Evolutionary conservation across 2,888 invertebrate species (phyloP), one percentile per base, ranked within the genome.

Genomic region (Aricia artaxerxes): DNA sequence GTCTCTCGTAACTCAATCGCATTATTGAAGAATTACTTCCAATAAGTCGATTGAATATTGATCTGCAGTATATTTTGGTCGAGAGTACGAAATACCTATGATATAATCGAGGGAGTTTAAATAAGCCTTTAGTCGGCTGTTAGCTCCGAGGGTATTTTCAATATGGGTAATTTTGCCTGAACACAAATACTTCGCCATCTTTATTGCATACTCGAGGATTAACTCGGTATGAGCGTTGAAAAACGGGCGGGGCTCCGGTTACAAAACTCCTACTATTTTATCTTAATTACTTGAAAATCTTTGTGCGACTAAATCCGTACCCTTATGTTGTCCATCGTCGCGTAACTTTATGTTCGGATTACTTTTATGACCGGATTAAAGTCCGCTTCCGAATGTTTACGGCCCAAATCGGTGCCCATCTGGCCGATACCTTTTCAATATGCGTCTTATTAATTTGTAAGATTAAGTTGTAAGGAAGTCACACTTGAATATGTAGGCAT

Each of bases 261-360:
- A 90, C 90, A 92, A 92, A 94, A 92, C 88, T 90, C 89, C 87
- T 88, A 89, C 90, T 88, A 89, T 94, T 94, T 94, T 93, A 93
- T 94, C 93, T 93, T 94, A 94, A 94, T 94, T 94, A 94, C 92
- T 92, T 91, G 86, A 90, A 90, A 93, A 93, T 94, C 94, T 93
- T 94, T 91, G 92, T 90, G 88, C 84, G 91, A 91, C 90, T 88
- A 91, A 93, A 94, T 92, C 93, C 93, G 88, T 90, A 91, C 93
- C 93, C 94, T 93, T 91, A 90, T 90, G 92, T 90, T 93, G 93
- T 93, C 93, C 93, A 93, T 93, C 93, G 92, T 91, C 90, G 92
- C 90, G 91, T 90, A 91, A 92, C 90, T 94, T 94, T 94, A 94
- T 92, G 93, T 91, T 90, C 88, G 91, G 93, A 94, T 94, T 94